These are phyloP conservation scores for Nerophis lumbriciformis DNA, from an alignment of 2,113 vertebrate genomes.

Conservation along the genomic window DNA sequence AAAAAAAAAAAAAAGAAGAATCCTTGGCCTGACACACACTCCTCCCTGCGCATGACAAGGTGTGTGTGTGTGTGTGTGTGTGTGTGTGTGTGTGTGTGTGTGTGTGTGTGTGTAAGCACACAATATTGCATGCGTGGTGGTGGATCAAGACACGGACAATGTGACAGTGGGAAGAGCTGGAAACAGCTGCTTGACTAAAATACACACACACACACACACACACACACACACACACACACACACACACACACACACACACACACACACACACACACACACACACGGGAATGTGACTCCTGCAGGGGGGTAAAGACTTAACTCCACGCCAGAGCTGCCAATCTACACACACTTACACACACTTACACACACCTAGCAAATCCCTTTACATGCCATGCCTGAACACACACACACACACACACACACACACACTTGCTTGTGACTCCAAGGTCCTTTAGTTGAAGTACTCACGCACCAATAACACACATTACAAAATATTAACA, in stretches of 20 bases:
- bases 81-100: too few relatives aligned
- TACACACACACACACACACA: constrained; percentile 1
- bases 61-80: constrained; percentile 31
- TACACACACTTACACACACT: constrained; percentile 22
- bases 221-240: neutral
- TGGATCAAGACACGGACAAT: constrained; percentile 64
- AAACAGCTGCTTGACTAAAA: constrained; percentile 57
- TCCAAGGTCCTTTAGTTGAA: constrained; percentile 35
- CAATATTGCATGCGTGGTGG: constrained; percentile 48
- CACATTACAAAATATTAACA: too few relatives aligned
- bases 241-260: constrained; percentile 9
- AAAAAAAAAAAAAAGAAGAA: constrained; percentile 62
- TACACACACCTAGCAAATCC: constrained; percentile 47
- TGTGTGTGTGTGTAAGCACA: constrained; percentile 20
- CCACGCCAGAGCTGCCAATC: constrained; percentile 63
- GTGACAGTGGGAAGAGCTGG: constrained; percentile 59
- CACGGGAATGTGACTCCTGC: constrained; percentile 56
- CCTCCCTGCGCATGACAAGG: constrained; percentile 47
- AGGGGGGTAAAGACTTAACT: constrained; percentile 49
- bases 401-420: constrained; percentile 51
- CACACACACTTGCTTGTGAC: constrained; percentile 38
- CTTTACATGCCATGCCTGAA: constrained; percentile 62
- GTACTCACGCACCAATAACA: too few relatives aligned
- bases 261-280: constrained; percentile 32
- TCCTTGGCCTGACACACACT: constrained; percentile 37